These are phyloP conservation scores for Megastigmus dorsalis DNA, from an alignment of 2,888 invertebrate species.

Conservation along the genomic window DNA sequence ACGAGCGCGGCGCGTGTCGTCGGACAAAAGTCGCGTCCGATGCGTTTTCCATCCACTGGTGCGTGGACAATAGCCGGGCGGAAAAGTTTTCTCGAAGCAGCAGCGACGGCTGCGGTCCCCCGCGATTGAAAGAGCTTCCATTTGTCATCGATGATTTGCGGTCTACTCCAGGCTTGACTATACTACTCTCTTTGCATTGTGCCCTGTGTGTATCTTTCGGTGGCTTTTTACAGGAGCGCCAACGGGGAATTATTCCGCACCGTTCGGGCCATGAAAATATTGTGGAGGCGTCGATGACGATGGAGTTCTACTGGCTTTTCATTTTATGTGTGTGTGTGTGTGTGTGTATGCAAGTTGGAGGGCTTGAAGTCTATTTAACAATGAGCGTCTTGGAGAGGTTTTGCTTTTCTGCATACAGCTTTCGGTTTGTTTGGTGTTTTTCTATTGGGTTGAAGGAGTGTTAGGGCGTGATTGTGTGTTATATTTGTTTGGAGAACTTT, in stretches of 20 bases:
- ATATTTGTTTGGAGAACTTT: too few relatives aligned
- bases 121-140: constrained; percentile 36
- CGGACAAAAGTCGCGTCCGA: constrained; percentile 32
- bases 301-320: not conserved
- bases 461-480: too few relatives aligned
- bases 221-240: not conserved
- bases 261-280: not conserved
- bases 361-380: too few relatives aligned
- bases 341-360: too few relatives aligned
- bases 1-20: constrained; percentile 12
- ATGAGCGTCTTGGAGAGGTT: not conserved
- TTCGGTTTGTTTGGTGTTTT: too few relatives aligned
- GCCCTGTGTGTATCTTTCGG: not conserved
- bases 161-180: constrained; percentile 7
- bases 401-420: not conserved
- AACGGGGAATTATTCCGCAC: not conserved
- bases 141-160: constrained; percentile 64
- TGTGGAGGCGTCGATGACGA: constrained; percentile 1
- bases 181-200: not conserved
- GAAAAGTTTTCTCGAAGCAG: constrained; percentile 39
- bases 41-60: not conserved
- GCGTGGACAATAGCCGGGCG: constrained; percentile 17
- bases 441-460: too few relatives aligned
- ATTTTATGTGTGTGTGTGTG: too few relatives aligned
- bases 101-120: too few relatives aligned